These are phyloP conservation scores for Corythornis cristatus DNA, from an alignment of 2,113 vertebrate species.

Conservation along the genomic window DNA sequence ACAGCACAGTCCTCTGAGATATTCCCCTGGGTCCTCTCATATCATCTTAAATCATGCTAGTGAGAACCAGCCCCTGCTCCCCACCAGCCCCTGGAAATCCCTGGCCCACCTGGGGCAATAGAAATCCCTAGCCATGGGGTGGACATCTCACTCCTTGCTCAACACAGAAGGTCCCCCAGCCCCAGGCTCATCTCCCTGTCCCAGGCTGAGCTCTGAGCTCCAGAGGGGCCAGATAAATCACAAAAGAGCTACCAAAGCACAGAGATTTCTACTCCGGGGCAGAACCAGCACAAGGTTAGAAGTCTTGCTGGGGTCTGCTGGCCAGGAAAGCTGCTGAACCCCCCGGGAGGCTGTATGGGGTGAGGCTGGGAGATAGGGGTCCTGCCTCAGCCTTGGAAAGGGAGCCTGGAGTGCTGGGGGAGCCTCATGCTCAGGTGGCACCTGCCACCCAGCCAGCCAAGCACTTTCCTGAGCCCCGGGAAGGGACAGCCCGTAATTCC, in stretches of 20 bases:
- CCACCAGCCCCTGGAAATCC: fast-evolving
- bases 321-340: background rate
- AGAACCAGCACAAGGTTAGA: background rate
- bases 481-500: background rate
- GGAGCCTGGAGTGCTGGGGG: background rate
- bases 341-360: fast-evolving
- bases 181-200: background rate
- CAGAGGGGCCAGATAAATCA: fast-evolving
- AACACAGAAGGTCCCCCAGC: background rate
- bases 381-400: background rate
- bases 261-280: background rate
- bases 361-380: background rate
- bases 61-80: background rate
- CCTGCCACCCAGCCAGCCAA: background rate
- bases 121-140: background rate
- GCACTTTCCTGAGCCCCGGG: background rate
- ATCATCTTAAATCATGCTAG: background rate
- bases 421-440: background rate
- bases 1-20: background rate
- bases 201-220: background rate
- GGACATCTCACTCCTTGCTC: fast-evolving
- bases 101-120: fast-evolving
- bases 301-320: background rate
- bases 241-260: background rate
- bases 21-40: background rate